Base-by-base conservation (phyloP, 1,140 invertebrate genomes). In the Drosophila repleta region DNA sequence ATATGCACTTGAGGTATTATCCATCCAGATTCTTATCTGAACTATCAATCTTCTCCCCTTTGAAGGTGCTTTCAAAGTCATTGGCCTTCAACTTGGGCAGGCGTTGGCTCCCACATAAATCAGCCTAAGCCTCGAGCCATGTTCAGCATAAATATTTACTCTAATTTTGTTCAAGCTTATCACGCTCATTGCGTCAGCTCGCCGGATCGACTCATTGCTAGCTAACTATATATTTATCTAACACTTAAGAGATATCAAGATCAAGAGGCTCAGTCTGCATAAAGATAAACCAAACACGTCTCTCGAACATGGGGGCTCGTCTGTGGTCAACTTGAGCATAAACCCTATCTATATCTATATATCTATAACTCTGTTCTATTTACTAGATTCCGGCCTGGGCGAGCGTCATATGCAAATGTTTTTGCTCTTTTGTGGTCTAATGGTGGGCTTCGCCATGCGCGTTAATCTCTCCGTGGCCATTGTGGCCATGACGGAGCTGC, bases 401-500 rank as follows among this genome's bases (percentile, higher is more conserved):
- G 92, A 94, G 13, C 93, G 95, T 8, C 95, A 96, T 77, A 60
- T 93, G 5, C 95, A 96, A 78, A 92, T 93, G 0, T 57, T 95
- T 8, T 77, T 96, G 21, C 90, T 95, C 49, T 95, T 95, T 73
- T 69, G 94, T 3, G 93, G 93, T 0, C 93, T 95, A 65, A 79
- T 94, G 1, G 92, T 94, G 26, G 94, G 93, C 3, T 96, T 95
- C 77, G 93, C 92, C 15, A 93, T 94, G 74, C 90, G 95, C 60
- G 94, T 95, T 3, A 95, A 95, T 57, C 92, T 95, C 58, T 95
- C 95, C 7, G 94, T 96, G 58, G 94, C 94, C 0, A 93, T 96
- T 29, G 90, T 91, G 45, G 90, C 90, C 49, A 91, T 91, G 90
- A 89, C 85, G 0, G 37, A 89, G 21, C 81, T 91, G 68, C 79